A percentile compares a stretch with the other conserved stretches of the same genome.
Conservation (phyloP, 2,888 invertebrate genomes). For the Eupithecia exiguata region DNA sequence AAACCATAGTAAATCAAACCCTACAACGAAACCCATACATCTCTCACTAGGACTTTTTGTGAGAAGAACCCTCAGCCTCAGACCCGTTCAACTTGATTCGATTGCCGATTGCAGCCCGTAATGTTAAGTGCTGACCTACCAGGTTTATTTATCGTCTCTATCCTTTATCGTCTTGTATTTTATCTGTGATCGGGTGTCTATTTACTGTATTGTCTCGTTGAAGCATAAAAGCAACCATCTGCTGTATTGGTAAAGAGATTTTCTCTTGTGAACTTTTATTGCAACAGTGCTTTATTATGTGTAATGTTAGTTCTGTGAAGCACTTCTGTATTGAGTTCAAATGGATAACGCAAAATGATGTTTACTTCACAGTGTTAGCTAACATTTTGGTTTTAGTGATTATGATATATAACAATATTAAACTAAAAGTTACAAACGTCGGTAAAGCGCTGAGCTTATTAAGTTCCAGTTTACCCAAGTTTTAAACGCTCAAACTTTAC, state of each 20-base stretch:
- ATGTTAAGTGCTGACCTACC: slow-evolving; percentile 38
- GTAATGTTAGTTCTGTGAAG: not conserved
- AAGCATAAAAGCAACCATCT: slow-evolving; percentile 14
- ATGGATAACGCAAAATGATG: not conserved
- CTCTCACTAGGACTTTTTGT: slow-evolving; percentile 15
- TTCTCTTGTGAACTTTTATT: slow-evolving; percentile 8
- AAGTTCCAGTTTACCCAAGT: not conserved
- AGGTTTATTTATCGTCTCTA: slow-evolving; percentile 37
- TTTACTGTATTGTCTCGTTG: slow-evolving; percentile 23
- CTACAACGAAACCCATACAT: not conserved
- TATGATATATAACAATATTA: not conserved
- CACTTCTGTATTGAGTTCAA: not conserved
- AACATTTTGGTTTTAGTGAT: not conserved
- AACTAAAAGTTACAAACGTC: not conserved
- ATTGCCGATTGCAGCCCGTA: slow-evolving; percentile 41
- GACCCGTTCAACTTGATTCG: slow-evolving; percentile 40
- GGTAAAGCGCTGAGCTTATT: not conserved
- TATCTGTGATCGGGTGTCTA: slow-evolving; percentile 29
- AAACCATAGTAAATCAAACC: not conserved
- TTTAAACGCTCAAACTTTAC: not conserved
- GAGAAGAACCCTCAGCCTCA: slow-evolving; percentile 20
- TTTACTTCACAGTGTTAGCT: not conserved
- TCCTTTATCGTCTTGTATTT: slow-evolving; percentile 28
- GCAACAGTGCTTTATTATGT: not conserved
- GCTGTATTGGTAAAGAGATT: not conserved